Conservation (phyloP, 1,140 invertebrate species). For the Aphaenogaster ashmeadi region DNA sequence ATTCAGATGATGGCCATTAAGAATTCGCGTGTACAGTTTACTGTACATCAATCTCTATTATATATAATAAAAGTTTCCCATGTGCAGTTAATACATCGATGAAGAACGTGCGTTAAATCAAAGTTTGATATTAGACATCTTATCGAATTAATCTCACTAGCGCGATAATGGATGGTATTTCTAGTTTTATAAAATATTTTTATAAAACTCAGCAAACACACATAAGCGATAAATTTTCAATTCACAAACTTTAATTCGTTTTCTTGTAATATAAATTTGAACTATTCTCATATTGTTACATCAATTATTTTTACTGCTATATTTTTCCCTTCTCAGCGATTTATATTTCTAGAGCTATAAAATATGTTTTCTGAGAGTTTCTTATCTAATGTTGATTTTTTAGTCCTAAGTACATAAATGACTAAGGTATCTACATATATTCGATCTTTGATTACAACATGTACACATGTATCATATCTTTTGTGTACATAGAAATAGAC, state of each 20-base stretch:
- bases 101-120: not conserved
- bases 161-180: conserved; percentile 19
- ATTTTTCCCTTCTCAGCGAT: not conserved
- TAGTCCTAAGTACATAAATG: not conserved
- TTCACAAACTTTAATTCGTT: not conserved
- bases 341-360: not conserved
- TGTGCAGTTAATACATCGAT: not conserved
- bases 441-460: not conserved
- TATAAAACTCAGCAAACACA: not conserved
- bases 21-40: not conserved
- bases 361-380: not conserved
- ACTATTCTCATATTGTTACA: not conserved
- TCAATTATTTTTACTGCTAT: not conserved
- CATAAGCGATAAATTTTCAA: not conserved
- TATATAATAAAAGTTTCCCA: conserved; percentile 3
- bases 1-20: not conserved
- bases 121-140: conserved; percentile 10
- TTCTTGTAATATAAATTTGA: conserved; percentile 13
- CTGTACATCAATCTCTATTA: not conserved
- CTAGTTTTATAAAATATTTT: not conserved
- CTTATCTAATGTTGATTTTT: conserved; percentile 11
- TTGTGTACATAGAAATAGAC: not conserved
- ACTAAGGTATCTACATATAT: not conserved
- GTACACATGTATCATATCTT: not conserved
- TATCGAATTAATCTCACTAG: conserved; percentile 16